Evolutionary conservation across 2,113 vertebrate genomes (phyloP).

Genomic region (Ptyas mucosa): DNA sequence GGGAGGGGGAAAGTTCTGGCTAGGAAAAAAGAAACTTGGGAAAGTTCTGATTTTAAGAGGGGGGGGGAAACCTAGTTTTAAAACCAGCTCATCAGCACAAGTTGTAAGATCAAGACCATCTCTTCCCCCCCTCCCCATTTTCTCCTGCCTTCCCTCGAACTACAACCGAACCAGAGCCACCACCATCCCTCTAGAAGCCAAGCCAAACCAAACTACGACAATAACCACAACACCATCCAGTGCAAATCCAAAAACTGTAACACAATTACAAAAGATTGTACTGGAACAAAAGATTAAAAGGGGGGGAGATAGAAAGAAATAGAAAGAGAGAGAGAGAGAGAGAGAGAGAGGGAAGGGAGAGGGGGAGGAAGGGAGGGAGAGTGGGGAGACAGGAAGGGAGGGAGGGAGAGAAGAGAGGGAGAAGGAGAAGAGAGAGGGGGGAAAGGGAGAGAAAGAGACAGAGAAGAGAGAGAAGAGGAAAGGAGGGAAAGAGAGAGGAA

Average conservation of each 20-base stretch:
- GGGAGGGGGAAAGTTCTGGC: not conserved
- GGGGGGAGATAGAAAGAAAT: too few relatives aligned
- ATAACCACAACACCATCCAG: not conserved
- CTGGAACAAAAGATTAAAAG: not conserved
- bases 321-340: not conserved
- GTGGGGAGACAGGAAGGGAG: too few relatives aligned
- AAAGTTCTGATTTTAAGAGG: not conserved
- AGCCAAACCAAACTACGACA: not conserved
- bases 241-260: not conserved
- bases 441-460: too few relatives aligned
- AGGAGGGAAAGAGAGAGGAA: too few relatives aligned
- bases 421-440: too few relatives aligned
- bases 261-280: not conserved
- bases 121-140: accelerated
- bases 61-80: not conserved
- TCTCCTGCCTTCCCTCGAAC: not conserved
- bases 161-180: not conserved
- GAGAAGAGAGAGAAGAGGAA: too few relatives aligned
- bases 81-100: not conserved
- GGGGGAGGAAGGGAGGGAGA: accelerated
- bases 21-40: not conserved
- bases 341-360: too few relatives aligned
- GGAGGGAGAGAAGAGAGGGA: too few relatives aligned
- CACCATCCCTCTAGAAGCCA: not conserved
- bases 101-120: not conserved